Evolutionary conservation across 2,888 invertebrate genomes (phyloP), one percentile per base, ranked within the genome.

Genomic region (Drosophila nigricruria): DNA sequence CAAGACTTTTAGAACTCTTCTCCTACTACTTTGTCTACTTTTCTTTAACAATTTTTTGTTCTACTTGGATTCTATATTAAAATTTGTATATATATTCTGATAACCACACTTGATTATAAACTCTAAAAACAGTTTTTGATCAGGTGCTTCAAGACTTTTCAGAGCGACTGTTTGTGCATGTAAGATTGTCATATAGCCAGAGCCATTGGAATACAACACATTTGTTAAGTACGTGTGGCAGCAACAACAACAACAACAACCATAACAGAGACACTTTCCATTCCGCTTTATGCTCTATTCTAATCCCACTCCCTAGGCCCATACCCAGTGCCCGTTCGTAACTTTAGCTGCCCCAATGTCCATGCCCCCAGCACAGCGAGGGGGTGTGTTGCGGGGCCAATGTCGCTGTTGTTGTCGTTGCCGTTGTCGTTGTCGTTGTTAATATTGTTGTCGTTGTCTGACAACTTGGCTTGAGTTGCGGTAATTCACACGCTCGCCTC

Each of bases 401-500:
- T 42, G 59, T 59, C 36, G 59, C 59, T 25, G 34, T 23, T 30
- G 18, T 14, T 43, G 47, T 45, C 23, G 58, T 34, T 30, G 30
- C 30, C n/a, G 34, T 27, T 49, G 45, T 27, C 43, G 45, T 56
- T 50, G 58, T 43, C 18, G 34, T 27, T 49, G 47, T 56, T 50
- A 47, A 32, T 64, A 27, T 47, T 60, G 45, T 49, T 58, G 50
- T 49, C 62, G 34, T 58, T 38, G 45, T 47, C 66, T 61, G 47
- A 14, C 47, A 38, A 20, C 27, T 77, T 64, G 62, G 59, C 63
- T 62, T 70, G 59, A 72, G 63, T 62, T 65, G 76, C 70, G 67
- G 82, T 79, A 77, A 80, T 82, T 85, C 86, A 85, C 82, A 85
- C 80, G 82, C 73, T 70, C 49, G 63, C 30, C 57, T 57, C 40